phyloP scores from a whole-genome alignment of 2,888 invertebrate species.

The Atherix ibis region DNA sequence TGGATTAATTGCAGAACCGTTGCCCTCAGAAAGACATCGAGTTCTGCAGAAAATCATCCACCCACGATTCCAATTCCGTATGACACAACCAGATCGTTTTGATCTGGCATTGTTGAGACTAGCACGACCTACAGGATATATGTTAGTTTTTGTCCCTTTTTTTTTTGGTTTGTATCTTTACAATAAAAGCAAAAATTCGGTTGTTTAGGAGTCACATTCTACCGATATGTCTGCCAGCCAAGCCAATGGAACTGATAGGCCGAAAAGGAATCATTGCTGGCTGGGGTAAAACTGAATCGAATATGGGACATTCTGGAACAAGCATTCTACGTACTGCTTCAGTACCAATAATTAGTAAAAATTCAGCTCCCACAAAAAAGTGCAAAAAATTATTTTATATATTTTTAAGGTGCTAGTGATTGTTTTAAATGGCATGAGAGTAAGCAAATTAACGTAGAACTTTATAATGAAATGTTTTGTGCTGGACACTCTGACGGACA shows the following conservation, averaged over 20 bases:
- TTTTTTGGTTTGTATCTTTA: not conserved
- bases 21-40: slow-evolving; percentile 49
- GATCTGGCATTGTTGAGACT: slow-evolving; percentile 61
- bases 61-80: slow-evolving; percentile 62
- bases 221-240: slow-evolving; percentile 61
- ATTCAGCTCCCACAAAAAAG: no score
- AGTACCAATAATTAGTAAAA: slow-evolving; percentile 66
- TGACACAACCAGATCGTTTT: slow-evolving; percentile 69
- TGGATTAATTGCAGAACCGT: slow-evolving; percentile 42
- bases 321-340: slow-evolving; percentile 63
- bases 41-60: slow-evolving; percentile 61
- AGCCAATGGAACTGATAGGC: slow-evolving; percentile 34
- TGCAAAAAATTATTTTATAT: not conserved
- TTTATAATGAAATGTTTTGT: slow-evolving; percentile 67
- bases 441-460: slow-evolving; percentile 61
- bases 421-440: slow-evolving; percentile 68
- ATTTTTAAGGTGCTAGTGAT: slow-evolving; percentile 44
- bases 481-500: slow-evolving; percentile 70
- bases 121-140: slow-evolving; percentile 44
- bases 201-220: slow-evolving; percentile 44
- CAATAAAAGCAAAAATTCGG: slow-evolving; percentile 1
- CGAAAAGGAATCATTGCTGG: slow-evolving; percentile 56
- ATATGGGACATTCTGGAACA: slow-evolving; percentile 59
- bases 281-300: slow-evolving; percentile 68
- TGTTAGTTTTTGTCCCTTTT: slow-evolving; percentile 13